A percentile compares a stretch with the other conserved stretches of the same genome.
phyloP scores from a whole-genome alignment of 2,888 invertebrate species.

The Drosophila borborema region DNA sequence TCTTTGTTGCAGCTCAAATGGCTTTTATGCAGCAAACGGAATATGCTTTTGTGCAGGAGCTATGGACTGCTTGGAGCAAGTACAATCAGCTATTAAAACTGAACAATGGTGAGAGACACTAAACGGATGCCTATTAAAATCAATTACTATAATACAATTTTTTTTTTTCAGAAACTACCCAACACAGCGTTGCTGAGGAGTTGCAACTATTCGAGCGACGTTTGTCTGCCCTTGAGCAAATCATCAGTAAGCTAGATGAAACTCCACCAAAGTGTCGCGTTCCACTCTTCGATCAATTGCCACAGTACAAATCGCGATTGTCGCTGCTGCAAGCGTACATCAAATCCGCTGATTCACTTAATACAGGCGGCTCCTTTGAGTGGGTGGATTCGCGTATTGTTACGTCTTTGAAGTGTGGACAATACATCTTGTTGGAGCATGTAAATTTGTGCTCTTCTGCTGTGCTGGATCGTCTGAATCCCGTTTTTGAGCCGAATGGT shows the following conservation, averaged over 20 bases:
- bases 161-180: slow-evolving; percentile 66
- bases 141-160: background rate
- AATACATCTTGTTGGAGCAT: slow-evolving; percentile 95
- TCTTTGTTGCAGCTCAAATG: slow-evolving; percentile 71
- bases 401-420: slow-evolving; percentile 92
- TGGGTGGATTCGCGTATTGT: slow-evolving; percentile 96
- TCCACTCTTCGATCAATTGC: slow-evolving; percentile 30
- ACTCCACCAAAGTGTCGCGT: slow-evolving; percentile 44
- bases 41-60: slow-evolving; percentile 37
- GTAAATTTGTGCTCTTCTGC: slow-evolving; percentile 98
- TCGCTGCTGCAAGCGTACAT: slow-evolving; percentile 68
- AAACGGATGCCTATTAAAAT: background rate
- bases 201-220: slow-evolving; percentile 78
- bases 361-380: slow-evolving; percentile 95
- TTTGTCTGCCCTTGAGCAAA: slow-evolving; percentile 62
- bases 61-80: slow-evolving; percentile 79
- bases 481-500: slow-evolving; percentile 96
- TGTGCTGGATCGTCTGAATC: slow-evolving; percentile 98
- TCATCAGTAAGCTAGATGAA: slow-evolving; percentile 63
- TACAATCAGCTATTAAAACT: slow-evolving; percentile 68
- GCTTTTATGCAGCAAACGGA: slow-evolving; percentile 45
- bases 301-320: slow-evolving; percentile 50
- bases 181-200: slow-evolving; percentile 75
- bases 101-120: slow-evolving; percentile 66
- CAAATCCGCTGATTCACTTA: slow-evolving; percentile 87